Conservation (phyloP, 2,113 vertebrate genomes). For the Shinisaurus crocodilurus region DNA sequence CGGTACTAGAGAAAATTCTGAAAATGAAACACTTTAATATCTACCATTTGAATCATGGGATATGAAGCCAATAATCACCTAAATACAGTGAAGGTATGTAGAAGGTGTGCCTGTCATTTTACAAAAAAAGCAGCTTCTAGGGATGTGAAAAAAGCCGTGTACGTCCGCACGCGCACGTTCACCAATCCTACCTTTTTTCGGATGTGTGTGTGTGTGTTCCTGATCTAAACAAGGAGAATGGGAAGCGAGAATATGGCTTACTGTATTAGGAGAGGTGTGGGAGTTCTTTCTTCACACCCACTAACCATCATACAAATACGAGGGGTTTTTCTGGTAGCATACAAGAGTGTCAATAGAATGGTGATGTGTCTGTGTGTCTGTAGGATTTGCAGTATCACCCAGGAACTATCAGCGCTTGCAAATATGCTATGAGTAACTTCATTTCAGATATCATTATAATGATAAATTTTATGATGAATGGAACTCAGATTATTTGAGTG, state of each 20-base stretch:
- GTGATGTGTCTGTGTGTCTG: neutral
- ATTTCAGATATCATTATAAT: neutral
- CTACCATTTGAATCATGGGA: neutral
- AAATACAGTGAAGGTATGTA: neutral
- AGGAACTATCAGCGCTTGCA: neutral
- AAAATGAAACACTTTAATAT: neutral
- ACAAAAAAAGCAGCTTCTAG: neutral
- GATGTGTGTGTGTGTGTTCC: too few species aligned
- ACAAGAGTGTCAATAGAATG: neutral
- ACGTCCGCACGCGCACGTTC: too few species aligned
- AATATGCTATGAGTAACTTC: neutral
- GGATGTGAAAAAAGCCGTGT: too few species aligned
- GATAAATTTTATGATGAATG: neutral
- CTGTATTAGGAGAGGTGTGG: neutral
- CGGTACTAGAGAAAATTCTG: neutral
- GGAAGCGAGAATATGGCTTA: neutral
- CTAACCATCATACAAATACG: neutral
- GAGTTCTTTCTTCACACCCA: neutral
- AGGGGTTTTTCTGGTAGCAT: neutral
- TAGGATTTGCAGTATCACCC: neutral
- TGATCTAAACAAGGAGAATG: neutral
- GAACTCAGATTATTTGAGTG: neutral
- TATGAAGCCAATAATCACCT: neutral
- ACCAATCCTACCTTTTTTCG: too few species aligned
- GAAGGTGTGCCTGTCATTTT: neutral